A percentile compares a stretch with the other conserved stretches of the same genome.
These are phyloP conservation scores for Burhinus bistriatus DNA, from an alignment of 2,113 vertebrate genomes.

Conservation along the genomic window DNA sequence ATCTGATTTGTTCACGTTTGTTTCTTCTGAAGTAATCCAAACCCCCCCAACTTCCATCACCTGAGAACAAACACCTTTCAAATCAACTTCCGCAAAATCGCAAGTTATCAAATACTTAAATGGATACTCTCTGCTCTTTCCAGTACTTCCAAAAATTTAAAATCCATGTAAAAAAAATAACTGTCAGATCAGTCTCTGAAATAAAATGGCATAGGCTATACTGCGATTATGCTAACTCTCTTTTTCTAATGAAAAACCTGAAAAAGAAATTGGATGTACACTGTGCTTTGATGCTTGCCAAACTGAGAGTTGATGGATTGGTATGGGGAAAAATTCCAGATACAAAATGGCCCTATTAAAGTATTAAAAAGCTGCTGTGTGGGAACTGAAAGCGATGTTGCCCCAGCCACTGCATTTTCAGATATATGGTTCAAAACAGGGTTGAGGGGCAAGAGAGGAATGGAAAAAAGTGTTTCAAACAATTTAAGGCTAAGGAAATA, in stretches of 20 bases:
- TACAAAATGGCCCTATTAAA: background rate
- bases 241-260: background rate
- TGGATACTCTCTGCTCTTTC: background rate
- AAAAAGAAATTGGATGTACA: background rate
- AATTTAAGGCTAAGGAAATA: background rate
- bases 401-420: background rate
- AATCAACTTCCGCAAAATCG: background rate
- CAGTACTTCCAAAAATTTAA: background rate
- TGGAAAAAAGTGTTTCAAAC: accelerated
- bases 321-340: background rate
- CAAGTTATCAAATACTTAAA: background rate
- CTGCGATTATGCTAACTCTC: background rate
- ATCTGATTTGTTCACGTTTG: background rate
- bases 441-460: background rate
- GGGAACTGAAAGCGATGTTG: accelerated
- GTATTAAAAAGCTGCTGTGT: background rate
- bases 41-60: accelerated
- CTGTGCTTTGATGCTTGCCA: background rate
- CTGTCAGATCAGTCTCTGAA: background rate
- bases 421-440: accelerated
- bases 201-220: background rate
- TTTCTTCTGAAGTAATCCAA: background rate
- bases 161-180: background rate
- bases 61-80: background rate
- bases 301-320: background rate